Percentiles rank a stretch among this genome's conserved stretches.
phyloP scores from a whole-genome alignment of 2,797 vertebrate genomes.

The Heliangelus exortis region DNA sequence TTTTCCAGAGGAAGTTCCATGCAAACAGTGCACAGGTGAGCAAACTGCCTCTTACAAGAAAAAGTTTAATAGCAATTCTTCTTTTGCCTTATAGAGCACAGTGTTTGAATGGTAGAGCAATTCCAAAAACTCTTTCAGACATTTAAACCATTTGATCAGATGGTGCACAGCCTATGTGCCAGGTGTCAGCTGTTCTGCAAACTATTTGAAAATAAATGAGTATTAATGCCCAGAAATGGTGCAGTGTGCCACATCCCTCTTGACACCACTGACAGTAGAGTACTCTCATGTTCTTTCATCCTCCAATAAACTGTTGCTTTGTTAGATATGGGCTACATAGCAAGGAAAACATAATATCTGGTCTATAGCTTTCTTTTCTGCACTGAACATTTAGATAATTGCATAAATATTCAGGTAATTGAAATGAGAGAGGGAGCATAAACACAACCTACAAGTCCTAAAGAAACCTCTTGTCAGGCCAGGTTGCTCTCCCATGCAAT shows the following conservation, averaged over 20 bases:
- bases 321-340: neutral
- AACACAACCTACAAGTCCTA: neutral
- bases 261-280: neutral
- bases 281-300: neutral
- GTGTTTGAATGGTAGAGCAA: neutral
- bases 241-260: neutral
- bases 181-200: neutral
- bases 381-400: accelerated
- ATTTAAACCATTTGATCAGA: neutral
- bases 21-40: neutral
- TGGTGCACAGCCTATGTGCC: accelerated
- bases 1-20: neutral
- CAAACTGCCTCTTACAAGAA: neutral
- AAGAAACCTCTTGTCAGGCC: neutral
- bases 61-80: neutral
- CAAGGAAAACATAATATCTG: neutral
- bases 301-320: neutral
- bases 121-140: neutral
- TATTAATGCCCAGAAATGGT: neutral
- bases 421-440: neutral
- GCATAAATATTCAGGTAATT: neutral
- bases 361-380: neutral
- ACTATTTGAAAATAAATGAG: neutral
- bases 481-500: neutral
- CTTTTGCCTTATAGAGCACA: neutral